These are phyloP conservation scores for Ornithoptera alexandrae DNA, from an alignment of 2,888 invertebrate species.

Conservation along the genomic window DNA sequence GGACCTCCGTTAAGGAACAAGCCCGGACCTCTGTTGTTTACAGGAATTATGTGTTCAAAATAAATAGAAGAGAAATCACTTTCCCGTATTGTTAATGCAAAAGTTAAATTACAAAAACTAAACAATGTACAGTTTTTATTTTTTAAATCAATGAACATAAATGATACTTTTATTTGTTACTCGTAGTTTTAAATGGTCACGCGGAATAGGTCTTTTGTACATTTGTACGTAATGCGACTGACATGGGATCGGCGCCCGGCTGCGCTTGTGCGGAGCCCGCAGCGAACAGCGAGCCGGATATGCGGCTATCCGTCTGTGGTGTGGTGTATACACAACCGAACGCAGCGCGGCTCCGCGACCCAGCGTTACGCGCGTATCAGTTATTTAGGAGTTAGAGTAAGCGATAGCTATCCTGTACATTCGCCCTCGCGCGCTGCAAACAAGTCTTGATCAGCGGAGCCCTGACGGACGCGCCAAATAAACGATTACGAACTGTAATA, in stretches of 20 bases:
- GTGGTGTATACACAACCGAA: conserved; percentile 10
- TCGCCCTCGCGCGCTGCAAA: conserved; percentile 18
- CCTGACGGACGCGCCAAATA: no score
- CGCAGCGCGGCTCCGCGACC: conserved; percentile 4
- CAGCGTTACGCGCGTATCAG: conserved; percentile 14
- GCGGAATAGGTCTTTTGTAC: conserved; percentile 26
- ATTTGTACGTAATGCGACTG: conserved; percentile 21
- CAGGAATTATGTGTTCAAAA: conserved; percentile 70
- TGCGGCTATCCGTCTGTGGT: conserved; percentile 8
- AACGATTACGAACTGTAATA: no score
- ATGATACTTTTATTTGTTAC: conserved; percentile 29
- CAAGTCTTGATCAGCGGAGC: background rate
- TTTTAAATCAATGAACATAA: conserved; percentile 12
- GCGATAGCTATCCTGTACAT: conserved; percentile 3
- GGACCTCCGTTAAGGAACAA: conserved; percentile 38
- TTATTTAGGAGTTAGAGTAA: conserved; percentile 9
- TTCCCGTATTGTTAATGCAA: conserved; percentile 52
- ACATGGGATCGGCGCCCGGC: background rate
- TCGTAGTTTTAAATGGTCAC: conserved; percentile 27
- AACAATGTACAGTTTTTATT: conserved; percentile 25
- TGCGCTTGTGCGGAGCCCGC: no score
- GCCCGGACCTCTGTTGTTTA: conserved; percentile 46
- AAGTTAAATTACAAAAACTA: conserved; percentile 41
- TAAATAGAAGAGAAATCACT: conserved; percentile 38
- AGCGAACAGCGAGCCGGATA: background rate